Base-by-base conservation (phyloP, 2,888 invertebrate genomes). In the Merodon equestris region DNA sequence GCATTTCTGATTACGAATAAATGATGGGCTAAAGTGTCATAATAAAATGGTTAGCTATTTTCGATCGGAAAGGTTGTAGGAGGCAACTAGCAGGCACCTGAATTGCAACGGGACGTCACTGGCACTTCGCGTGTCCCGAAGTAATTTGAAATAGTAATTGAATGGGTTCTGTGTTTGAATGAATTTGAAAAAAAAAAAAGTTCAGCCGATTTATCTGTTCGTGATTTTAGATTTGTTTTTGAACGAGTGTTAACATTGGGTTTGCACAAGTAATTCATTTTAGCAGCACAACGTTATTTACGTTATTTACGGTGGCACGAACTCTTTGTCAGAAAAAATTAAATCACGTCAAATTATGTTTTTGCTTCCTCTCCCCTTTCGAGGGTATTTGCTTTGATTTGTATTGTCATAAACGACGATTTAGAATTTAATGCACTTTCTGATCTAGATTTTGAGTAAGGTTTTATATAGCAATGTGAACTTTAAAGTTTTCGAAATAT, bases 111-210 rank as follows among this genome's bases (percentile, higher is more conserved):
- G 7, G 27, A 4, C 7, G 27, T 27, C 27, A 27, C 2, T 2
- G 27, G 7, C 2, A n/a, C 38, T 64, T 76, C 66, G 76, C 76
- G 76, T 77, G 76, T 14, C 57, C 40, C 13, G 13, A 34, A 51
- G 57, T 48, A 72, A 72, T 77, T 77, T 77, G 13, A 15, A 51
- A 61, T 56, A 34, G 38, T 67, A 77, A 77, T 77, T 77, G 72
- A 61, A 56, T 60, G 47, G 61, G 66, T 57, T 72, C 17, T 27
- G 72, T 72, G 72, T 77, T 77, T 57, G 27, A 27, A 27, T 7
- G 27, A 27, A 27, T 27, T n/a, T n/a, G n/a, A n/a, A 27, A 27
- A 27, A 7, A 2, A 27, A 27, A 61, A 36, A 72, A 61, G 14
- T 61, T 67, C 36, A 66, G 10, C 42, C 9, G 60, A 60, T 53